Conservation (phyloP, 2,113 vertebrate genomes). For the Stictonetta naevosa region DNA sequence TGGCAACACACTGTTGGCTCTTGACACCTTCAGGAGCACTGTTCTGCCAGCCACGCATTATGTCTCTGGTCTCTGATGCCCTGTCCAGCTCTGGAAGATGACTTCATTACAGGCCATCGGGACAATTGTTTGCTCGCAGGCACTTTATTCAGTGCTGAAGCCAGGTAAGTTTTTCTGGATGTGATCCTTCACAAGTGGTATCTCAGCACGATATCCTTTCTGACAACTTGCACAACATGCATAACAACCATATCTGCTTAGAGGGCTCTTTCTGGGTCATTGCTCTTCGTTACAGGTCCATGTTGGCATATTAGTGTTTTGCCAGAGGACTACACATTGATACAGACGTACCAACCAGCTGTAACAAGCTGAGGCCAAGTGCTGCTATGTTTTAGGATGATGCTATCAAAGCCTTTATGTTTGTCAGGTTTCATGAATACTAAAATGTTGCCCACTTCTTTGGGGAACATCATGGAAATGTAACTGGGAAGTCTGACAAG, state of each 20-base stretch:
- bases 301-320: fast-evolving
- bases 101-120: not conserved
- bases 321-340: fast-evolving
- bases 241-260: fast-evolving
- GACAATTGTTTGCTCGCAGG: not conserved
- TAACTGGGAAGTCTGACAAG: not conserved
- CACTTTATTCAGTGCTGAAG: not conserved
- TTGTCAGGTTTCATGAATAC: not conserved
- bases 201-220: not conserved
- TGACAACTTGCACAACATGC: fast-evolving
- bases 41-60: not conserved
- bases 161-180: not conserved
- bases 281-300: fast-evolving
- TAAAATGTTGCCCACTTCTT: fast-evolving
- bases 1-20: fast-evolving
- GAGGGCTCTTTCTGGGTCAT: not conserved
- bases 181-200: too few species aligned
- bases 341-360: not conserved
- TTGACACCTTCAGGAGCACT: not conserved
- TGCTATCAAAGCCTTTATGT: not conserved
- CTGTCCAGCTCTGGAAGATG: not conserved
- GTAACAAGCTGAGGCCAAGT: not conserved
- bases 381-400: too few species aligned
- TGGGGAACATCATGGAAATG: not conserved
- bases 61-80: not conserved